A percentile compares a stretch with the other conserved stretches of the same genome.
Conservation (phyloP, 2,888 invertebrate species). For the Dolichopus griseipennis region DNA sequence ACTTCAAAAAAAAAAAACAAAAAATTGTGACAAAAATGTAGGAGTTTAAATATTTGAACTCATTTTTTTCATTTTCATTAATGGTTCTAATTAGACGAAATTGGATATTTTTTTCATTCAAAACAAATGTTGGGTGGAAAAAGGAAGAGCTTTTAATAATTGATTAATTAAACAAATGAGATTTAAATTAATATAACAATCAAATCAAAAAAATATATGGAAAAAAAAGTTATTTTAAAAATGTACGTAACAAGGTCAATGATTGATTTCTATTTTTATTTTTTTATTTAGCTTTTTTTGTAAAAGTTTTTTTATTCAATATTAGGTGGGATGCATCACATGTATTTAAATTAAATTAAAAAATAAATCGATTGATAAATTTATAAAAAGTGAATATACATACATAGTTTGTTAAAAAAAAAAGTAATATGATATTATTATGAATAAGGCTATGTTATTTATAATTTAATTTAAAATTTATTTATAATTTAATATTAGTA, state of each 20-base stretch:
- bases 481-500: too few species aligned
- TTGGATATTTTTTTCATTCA: neutral
- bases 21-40: neutral
- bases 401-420: too few species aligned
- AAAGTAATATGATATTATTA: too few species aligned
- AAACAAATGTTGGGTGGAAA: neutral
- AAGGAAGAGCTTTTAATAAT: neutral
- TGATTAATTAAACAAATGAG: conserved; percentile 4
- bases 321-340: too few species aligned
- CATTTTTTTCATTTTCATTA: neutral
- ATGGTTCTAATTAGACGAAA: neutral
- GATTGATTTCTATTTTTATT: neutral
- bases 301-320: neutral
- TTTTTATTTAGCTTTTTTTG: too few species aligned
- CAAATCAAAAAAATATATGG: neutral
- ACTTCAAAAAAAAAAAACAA: neutral
- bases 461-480: too few species aligned
- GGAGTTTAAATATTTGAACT: conserved; percentile 6
- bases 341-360: too few species aligned
- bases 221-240: neutral
- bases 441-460: too few species aligned
- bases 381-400: too few species aligned
- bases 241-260: neutral
- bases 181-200: neutral
- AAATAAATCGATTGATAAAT: too few species aligned